A percentile compares a stretch with the other conserved stretches of the same genome.
Evolutionary conservation across 2,888 invertebrate genomes (phyloP).

Genomic region (Nymphalis c-album): DNA sequence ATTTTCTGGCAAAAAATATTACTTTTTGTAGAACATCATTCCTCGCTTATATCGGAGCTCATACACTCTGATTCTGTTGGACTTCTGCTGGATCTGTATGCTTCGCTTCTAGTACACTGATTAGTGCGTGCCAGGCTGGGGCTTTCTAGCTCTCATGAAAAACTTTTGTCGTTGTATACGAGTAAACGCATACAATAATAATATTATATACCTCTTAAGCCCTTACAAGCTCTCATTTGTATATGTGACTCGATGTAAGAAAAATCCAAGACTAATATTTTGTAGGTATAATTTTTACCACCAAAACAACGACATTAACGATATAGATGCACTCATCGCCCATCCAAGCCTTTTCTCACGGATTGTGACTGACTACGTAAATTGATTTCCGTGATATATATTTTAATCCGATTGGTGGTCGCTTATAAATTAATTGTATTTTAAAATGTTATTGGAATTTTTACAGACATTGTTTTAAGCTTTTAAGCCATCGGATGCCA

Average conservation of each 20-base stretch:
- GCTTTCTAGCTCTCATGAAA: too few relatives aligned
- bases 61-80: too few relatives aligned
- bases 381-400: constrained; percentile 79
- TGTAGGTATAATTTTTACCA: not conserved
- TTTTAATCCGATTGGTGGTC: constrained; percentile 78
- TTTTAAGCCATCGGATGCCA: constrained; percentile 12
- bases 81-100: too few relatives aligned
- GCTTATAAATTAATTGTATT: constrained; percentile 76
- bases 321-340: not conserved
- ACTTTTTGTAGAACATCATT: not conserved
- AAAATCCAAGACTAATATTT: not conserved
- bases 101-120: too few relatives aligned
- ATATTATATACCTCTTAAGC: too few relatives aligned
- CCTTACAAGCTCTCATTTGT: too few relatives aligned
- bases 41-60: too few relatives aligned
- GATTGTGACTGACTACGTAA: constrained; percentile 72
- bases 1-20: constrained; percentile 14
- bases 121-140: too few relatives aligned
- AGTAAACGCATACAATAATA: too few relatives aligned
- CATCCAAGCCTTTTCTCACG: constrained; percentile 38
- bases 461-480: constrained; percentile 28
- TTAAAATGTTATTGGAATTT: constrained; percentile 57
- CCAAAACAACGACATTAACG: constrained; percentile 8
- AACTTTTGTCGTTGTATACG: too few relatives aligned
- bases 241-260: too few relatives aligned